phyloP scores from a whole-genome alignment of 2,888 invertebrate genomes.

The Tetranychus piercei region DNA sequence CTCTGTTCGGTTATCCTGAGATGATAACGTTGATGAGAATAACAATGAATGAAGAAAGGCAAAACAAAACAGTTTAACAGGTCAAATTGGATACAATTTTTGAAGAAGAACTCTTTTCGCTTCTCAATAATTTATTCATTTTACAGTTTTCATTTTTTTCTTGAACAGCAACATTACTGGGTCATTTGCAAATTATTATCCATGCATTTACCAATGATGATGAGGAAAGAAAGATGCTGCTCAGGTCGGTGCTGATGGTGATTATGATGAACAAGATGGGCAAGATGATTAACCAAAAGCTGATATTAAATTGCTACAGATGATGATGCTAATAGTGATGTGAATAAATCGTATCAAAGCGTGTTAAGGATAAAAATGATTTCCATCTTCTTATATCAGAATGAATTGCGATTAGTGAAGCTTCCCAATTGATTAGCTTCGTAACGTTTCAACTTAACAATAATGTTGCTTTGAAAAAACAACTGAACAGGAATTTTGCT shows the following conservation, averaged over 20 bases:
- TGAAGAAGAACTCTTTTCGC: neutral
- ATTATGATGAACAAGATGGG: no score
- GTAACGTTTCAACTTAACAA: neutral
- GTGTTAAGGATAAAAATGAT: neutral
- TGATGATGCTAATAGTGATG: neutral
- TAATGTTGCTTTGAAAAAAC: neutral
- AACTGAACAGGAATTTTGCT: neutral
- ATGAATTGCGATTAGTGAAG: neutral
- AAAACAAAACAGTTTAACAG: neutral
- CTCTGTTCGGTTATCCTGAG: neutral
- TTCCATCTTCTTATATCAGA: no score
- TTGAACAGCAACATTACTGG: no score
- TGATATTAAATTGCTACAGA: no score
- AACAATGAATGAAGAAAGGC: neutral
- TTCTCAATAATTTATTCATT: neutral
- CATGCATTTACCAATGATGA: no score
- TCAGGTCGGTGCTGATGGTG: no score
- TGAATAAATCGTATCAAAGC: neutral
- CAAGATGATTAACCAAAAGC: no score
- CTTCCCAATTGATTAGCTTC: neutral
- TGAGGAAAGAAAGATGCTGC: no score
- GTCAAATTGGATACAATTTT: neutral
- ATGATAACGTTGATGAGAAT: neutral
- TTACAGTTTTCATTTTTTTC: neutral
- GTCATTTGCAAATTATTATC: no score